phyloP scores from a whole-genome alignment of 64 coral and sea anemone species.

The Acropora yongei region DNA sequence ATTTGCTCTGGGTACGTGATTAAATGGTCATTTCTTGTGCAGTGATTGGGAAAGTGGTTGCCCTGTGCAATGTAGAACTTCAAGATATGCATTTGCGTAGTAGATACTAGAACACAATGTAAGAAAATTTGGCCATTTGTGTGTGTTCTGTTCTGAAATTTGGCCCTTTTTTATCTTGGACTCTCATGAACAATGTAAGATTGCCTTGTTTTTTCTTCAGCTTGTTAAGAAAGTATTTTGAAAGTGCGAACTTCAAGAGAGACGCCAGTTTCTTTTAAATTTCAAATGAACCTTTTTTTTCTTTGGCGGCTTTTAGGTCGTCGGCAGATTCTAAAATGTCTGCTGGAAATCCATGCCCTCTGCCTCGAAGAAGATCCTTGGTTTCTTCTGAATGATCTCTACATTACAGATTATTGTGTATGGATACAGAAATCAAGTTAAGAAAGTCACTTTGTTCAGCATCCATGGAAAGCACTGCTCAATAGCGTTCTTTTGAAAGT shows the following conservation, averaged over 20 bases:
- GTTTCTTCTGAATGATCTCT: conserved; percentile 92
- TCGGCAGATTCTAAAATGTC: conserved; percentile 75
- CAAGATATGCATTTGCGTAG: too few relatives aligned
- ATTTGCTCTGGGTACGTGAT: conserved; percentile 59
- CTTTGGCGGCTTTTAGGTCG: conserved; percentile 66
- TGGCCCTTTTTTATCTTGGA: too few relatives aligned
- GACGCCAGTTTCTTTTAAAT: neutral
- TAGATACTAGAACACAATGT: too few relatives aligned
- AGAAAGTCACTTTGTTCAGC: neutral
- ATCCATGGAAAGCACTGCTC: neutral
- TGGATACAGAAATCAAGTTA: conserved; percentile 97
- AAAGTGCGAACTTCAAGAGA: too few relatives aligned
- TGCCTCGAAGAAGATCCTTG: conserved; percentile 89
- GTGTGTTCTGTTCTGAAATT: too few relatives aligned
- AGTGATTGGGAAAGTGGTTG: too few relatives aligned
- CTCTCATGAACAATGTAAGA: too few relatives aligned
- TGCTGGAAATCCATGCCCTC: conserved; percentile 84
- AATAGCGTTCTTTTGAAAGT: conserved; percentile 9
- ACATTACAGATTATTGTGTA: conserved; percentile 93
- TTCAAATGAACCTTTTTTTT: neutral
- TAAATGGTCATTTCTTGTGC: neutral
- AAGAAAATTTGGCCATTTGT: too few relatives aligned
- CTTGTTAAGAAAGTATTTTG: too few relatives aligned
- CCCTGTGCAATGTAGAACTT: too few relatives aligned
- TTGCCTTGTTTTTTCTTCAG: too few relatives aligned